These are phyloP conservation scores for Aythya baeri DNA, from an alignment of 2,113 vertebrate species.

Conservation along the genomic window DNA sequence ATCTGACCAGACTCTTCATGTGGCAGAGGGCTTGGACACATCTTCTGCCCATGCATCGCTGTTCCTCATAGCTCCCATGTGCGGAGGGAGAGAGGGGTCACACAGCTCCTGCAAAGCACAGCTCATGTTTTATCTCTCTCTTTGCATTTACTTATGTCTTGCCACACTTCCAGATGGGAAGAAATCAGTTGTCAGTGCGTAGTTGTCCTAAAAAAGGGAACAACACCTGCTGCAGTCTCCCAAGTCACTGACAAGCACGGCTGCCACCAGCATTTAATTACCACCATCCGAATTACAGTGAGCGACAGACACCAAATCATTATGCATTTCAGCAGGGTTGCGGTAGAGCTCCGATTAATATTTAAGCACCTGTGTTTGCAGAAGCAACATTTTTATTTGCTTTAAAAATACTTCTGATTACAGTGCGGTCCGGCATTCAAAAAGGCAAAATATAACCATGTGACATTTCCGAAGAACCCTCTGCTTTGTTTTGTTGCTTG, in stretches of 20 bases:
- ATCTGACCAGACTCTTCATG: background rate
- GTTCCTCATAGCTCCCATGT: background rate
- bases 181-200: background rate
- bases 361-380: conserved; percentile 30
- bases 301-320: conserved; percentile 46
- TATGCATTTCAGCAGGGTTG: conserved; percentile 15
- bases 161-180: background rate
- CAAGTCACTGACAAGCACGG: background rate
- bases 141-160: background rate
- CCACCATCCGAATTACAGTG: conserved; percentile 13
- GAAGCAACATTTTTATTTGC: conserved; percentile 50
- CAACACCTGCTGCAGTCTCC: background rate
- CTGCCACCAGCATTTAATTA: conserved; percentile 39
- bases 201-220: background rate
- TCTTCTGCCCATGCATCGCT: background rate
- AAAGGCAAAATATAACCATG: background rate
- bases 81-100: background rate
- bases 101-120: background rate
- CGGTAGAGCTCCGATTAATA: conserved; percentile 54
- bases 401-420: conserved; percentile 27
- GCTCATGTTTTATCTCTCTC: background rate
- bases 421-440: background rate
- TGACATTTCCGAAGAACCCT: background rate
- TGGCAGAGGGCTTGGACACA: background rate
- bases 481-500: background rate